Conservation (phyloP, 2,797 vertebrate species). For the Mycteria americana region DNA sequence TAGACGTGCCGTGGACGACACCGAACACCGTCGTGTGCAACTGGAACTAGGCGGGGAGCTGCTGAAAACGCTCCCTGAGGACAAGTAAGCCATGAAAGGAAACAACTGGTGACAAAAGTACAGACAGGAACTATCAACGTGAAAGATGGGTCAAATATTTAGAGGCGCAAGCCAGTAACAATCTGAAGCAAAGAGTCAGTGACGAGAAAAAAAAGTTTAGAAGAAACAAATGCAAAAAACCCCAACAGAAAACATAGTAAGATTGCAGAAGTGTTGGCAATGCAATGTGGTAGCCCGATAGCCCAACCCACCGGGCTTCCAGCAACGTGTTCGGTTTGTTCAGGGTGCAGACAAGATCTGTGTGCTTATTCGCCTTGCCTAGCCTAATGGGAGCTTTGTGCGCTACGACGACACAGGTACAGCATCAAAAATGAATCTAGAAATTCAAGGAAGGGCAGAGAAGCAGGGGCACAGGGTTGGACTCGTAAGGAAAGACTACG, state of each 20-base stretch:
- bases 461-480: background rate
- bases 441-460: background rate
- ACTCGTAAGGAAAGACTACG: background rate
- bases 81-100: background rate
- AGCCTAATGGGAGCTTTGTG: too few species aligned
- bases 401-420: rapidly evolving
- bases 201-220: background rate
- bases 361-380: background rate
- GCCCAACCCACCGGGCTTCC: background rate
- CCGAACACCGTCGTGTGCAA: rapidly evolving
- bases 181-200: background rate
- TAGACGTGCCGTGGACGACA: rapidly evolving
- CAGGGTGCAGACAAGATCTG: background rate
- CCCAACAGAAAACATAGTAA: too few species aligned
- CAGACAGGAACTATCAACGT: background rate
- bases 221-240: background rate
- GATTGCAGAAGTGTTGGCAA: background rate
- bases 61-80: background rate
- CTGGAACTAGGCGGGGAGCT: rapidly evolving
- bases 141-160: background rate
- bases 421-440: background rate
- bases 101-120: background rate
- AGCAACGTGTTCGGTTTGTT: background rate
- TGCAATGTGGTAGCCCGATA: rapidly evolving
- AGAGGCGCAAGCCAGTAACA: background rate